Evolutionary conservation across 2,113 vertebrate genomes (phyloP).

Genomic region (Passerina amoena): DNA sequence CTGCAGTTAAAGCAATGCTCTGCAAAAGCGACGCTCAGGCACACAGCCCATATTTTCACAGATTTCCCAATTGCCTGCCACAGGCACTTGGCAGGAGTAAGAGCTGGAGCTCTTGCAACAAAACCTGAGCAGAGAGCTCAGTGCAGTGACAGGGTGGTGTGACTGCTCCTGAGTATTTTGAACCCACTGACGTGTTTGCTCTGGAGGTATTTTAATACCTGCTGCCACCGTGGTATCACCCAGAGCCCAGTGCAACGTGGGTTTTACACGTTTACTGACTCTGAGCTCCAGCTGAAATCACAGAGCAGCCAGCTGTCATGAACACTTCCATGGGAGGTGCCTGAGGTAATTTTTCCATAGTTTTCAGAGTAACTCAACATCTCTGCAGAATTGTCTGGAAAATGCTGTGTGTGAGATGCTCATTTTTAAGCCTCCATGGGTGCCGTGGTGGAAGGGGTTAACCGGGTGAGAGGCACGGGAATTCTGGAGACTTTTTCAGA

Average conservation of each 20-base stretch:
- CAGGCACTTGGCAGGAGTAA: neutral
- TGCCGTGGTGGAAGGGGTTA: constrained; percentile 57
- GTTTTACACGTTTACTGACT: neutral
- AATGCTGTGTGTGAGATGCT: neutral
- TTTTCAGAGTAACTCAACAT: neutral
- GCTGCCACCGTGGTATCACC: neutral
- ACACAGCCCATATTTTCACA: neutral
- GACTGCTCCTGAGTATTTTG: neutral
- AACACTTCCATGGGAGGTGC: neutral
- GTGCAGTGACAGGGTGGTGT: accelerated
- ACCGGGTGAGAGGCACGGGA: neutral
- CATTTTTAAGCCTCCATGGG: neutral
- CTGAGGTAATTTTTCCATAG: neutral
- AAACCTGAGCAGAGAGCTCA: neutral
- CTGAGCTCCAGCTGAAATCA: neutral
- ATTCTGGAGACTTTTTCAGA: constrained; percentile 58
- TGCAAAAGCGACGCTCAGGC: accelerated
- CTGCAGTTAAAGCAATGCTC: neutral
- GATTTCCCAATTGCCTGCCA: neutral
- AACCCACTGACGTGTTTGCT: neutral
- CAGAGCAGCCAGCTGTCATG: neutral
- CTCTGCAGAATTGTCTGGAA: neutral
- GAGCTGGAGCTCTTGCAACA: neutral
- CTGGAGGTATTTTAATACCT: neutral
- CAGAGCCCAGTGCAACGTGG: accelerated